A percentile compares a stretch with the other conserved stretches of the same genome.
These are phyloP conservation scores for Drosophila ironensis DNA, from an alignment of 1,140 invertebrate species.

Conservation along the genomic window DNA sequence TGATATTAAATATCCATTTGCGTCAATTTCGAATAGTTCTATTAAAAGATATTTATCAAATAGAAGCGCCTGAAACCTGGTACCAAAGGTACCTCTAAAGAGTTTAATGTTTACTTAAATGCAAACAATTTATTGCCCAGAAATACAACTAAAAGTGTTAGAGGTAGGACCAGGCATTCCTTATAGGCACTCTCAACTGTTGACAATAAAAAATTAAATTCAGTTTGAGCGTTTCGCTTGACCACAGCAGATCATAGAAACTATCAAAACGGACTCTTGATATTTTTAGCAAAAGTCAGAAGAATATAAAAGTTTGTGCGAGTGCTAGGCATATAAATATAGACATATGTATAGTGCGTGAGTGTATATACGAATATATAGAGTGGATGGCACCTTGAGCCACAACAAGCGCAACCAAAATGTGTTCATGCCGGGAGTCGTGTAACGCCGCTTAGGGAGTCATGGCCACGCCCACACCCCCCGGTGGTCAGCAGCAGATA, in stretches of 20 bases:
- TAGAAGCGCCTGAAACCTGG: too few species aligned
- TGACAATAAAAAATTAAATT: constrained; percentile 30
- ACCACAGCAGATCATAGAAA: constrained; percentile 9
- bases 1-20: constrained; percentile 3
- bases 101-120: too few species aligned
- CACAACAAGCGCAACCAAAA: constrained; percentile 6
- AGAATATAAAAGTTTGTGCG: constrained; percentile 43
- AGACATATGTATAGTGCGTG: constrained; percentile 27
- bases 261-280: constrained; percentile 27
- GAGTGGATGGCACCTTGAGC: constrained; percentile 41
- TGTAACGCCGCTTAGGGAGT: constrained; percentile 9
- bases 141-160: neutral
- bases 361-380: constrained; percentile 2
- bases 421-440: constrained; percentile 8
- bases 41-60: too few species aligned
- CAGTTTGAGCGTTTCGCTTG: constrained; percentile 1
- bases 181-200: neutral
- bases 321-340: neutral
- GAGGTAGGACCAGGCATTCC: neutral
- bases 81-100: too few species aligned
- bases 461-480: constrained; percentile 14
- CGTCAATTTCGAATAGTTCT: neutral
- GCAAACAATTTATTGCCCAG: too few species aligned
- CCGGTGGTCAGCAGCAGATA: constrained; percentile 23
- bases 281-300: constrained; percentile 63